Conservation (phyloP, 37 sponge, comb jelly and placozoan species). For the Axinella damicornis region DNA sequence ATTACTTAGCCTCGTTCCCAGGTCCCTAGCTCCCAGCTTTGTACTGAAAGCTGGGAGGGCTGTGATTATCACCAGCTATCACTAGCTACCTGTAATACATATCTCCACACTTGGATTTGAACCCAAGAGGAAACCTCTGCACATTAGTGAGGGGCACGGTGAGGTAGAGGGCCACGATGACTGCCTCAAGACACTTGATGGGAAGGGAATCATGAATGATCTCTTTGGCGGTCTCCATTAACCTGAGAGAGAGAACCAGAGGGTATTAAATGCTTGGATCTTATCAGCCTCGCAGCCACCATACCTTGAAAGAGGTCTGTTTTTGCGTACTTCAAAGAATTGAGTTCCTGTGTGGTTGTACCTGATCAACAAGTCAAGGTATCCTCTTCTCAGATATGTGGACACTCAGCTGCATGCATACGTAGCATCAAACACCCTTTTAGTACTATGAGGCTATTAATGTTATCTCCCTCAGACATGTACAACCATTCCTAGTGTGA, state of each 20-base stretch:
- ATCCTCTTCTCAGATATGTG: background rate
- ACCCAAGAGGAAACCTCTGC: conserved; percentile 82
- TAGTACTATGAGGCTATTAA: too few species aligned
- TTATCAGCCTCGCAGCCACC: too few species aligned
- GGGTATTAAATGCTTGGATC: too few species aligned
- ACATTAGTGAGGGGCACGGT: conserved; percentile 66
- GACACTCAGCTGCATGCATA: too few species aligned
- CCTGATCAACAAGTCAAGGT: background rate
- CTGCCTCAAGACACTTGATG: conserved; percentile 98
- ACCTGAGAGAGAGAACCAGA: conserved; percentile 42
- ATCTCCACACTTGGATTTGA: conserved; percentile 78
- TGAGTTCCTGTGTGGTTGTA: conserved; percentile 99
- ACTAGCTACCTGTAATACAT: conserved; percentile 65
- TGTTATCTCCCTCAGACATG: too few species aligned
- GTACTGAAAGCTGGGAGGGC: too few species aligned
- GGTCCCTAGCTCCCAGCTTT: too few species aligned
- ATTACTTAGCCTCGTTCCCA: too few species aligned
- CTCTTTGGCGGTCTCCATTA: conserved; percentile 94
- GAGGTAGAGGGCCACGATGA: conserved; percentile 87
- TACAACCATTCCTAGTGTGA: too few species aligned
- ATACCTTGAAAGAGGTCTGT: conserved; percentile 83
- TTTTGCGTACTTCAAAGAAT: conserved; percentile 94
- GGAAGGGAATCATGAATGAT: conserved; percentile 93
- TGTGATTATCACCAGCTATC: too few species aligned
- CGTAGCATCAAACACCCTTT: background rate